Evolutionary conservation across 2,888 invertebrate genomes (phyloP).

Genomic region (Melinaea marsaeus): DNA sequence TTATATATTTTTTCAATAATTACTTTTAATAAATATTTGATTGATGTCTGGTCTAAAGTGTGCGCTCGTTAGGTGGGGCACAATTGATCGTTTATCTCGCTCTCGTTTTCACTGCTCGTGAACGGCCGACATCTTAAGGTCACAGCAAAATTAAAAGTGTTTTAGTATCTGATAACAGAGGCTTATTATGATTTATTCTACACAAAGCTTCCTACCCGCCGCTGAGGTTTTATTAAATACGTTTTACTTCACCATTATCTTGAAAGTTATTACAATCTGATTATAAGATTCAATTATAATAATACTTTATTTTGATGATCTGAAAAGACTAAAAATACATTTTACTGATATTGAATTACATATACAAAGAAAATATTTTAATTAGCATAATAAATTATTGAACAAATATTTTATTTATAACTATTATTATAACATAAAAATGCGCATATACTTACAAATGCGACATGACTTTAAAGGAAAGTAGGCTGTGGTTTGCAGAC

Average conservation of each 20-base stretch:
- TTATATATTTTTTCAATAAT: too few relatives aligned
- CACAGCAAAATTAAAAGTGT: conserved; percentile 73
- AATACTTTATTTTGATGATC: too few relatives aligned
- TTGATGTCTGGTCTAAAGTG: conserved; percentile 18
- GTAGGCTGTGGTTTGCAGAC: conserved; percentile 42
- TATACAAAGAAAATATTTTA: too few relatives aligned
- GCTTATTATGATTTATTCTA: conserved; percentile 59
- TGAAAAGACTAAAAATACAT: too few relatives aligned
- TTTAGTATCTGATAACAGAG: conserved; percentile 71
- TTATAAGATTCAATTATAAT: too few relatives aligned
- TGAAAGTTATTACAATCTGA: neutral
- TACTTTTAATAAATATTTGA: neutral
- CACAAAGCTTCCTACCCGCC: conserved; percentile 54
- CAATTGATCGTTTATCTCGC: conserved; percentile 71
- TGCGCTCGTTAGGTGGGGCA: conserved; percentile 48
- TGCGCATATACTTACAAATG: conserved; percentile 1
- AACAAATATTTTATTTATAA: too few relatives aligned
- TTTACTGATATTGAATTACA: too few relatives aligned
- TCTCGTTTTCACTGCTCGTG: conserved; percentile 72
- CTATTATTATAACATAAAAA: neutral
- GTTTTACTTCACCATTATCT: neutral
- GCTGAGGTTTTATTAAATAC: conserved; percentile 23
- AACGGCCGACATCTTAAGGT: conserved; percentile 71
- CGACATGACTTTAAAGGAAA: conserved; percentile 47
- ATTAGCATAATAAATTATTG: too few relatives aligned